These are phyloP conservation scores for Maconellicoccus hirsutus DNA, from an alignment of 1,140 invertebrate species.

Conservation along the genomic window DNA sequence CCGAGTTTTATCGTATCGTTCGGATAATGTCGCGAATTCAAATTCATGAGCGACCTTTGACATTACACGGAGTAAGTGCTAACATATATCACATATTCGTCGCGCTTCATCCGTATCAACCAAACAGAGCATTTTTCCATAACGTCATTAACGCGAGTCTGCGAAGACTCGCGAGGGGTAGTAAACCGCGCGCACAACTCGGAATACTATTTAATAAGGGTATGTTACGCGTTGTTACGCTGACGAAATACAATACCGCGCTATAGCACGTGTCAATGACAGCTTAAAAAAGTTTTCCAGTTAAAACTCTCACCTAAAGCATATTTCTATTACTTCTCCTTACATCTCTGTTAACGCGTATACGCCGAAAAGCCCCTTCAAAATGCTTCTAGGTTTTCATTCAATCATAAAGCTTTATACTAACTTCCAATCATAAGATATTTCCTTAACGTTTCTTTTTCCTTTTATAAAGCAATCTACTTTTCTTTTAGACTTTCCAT, in stretches of 20 bases:
- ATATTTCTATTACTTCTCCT: not conserved
- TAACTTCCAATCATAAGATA: not conserved
- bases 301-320: conserved; percentile 1
- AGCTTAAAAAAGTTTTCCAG: conserved; percentile 5
- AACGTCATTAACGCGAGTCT: no score
- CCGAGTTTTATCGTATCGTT: not conserved
- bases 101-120: not conserved
- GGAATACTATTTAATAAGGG: not conserved
- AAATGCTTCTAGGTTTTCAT: conserved; percentile 1
- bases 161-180: no score
- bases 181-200: no score
- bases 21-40: not conserved
- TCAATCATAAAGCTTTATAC: conserved; percentile 9
- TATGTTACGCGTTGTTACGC: not conserved
- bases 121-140: no score
- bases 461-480: conserved; percentile 9
- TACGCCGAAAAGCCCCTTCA: not conserved
- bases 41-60: conserved; percentile 3
- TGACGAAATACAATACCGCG: not conserved
- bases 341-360: not conserved
- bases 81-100: conserved; percentile 1
- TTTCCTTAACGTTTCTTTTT: conserved; percentile 5
- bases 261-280: not conserved
- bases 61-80: not conserved
- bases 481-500: conserved; percentile 5